Evolutionary conservation across 1,140 invertebrate genomes (phyloP).

Genomic region (Teleopsis dalmanni): DNA sequence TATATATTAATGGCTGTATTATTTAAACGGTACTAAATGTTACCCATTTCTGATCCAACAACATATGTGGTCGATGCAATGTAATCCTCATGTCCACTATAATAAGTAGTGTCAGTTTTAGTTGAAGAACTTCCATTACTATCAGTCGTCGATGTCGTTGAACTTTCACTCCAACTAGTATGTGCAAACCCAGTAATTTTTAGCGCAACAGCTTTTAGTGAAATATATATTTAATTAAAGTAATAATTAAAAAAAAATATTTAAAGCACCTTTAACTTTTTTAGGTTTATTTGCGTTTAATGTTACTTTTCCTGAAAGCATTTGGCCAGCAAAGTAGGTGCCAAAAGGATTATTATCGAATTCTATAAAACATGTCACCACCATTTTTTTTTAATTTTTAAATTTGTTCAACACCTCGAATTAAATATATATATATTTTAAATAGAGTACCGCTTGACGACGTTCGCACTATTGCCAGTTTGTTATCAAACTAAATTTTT

Average conservation of each 20-base stretch:
- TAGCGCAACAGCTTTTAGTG: constrained; percentile 21
- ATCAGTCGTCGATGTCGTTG: not conserved
- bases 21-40: not conserved
- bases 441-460: too few relatives aligned
- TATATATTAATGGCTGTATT: too few relatives aligned
- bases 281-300: constrained; percentile 43
- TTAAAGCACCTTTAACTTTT: constrained; percentile 39
- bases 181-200: constrained; percentile 29
- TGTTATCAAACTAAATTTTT: too few relatives aligned
- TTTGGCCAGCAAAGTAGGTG: constrained; percentile 48
- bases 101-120: constrained; percentile 11
- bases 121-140: constrained; percentile 13
- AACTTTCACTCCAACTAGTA: constrained; percentile 24
- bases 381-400: constrained; percentile 12
- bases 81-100: constrained; percentile 34
- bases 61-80: constrained; percentile 27
- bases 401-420: not conserved
- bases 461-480: too few relatives aligned
- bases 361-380: constrained; percentile 29
- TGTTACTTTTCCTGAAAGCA: constrained; percentile 45
- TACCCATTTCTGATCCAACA: constrained; percentile 26
- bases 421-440: too few relatives aligned
- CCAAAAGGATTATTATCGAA: constrained; percentile 45
- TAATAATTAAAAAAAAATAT: not conserved
- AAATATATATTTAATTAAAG: not conserved